phyloP scores from a whole-genome alignment of 2,113 vertebrate genomes.

The Ailuropoda melanoleuca region DNA sequence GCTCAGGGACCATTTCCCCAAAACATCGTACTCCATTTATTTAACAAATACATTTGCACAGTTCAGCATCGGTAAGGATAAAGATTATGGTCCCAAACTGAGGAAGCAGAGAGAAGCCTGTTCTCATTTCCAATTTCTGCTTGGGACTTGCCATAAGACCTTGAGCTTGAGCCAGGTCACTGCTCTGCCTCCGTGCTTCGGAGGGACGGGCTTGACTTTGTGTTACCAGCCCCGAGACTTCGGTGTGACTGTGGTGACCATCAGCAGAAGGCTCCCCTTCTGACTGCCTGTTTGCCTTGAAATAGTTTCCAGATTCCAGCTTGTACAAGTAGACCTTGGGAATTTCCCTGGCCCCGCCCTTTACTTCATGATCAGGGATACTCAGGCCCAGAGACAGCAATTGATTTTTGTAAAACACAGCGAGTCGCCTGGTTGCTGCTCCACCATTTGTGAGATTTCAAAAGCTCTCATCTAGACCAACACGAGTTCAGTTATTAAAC shows the following conservation, averaged over 20 bases:
- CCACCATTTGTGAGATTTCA: background rate
- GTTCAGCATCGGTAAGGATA: background rate
- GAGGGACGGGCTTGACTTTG: background rate
- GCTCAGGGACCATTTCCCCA: background rate
- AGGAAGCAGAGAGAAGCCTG: background rate
- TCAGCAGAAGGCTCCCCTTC: background rate
- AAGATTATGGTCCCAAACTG: background rate
- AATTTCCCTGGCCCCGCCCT: too few relatives aligned
- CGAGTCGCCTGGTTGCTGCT: background rate
- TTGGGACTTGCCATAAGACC: background rate
- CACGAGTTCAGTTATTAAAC: background rate
- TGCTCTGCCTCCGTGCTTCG: background rate
- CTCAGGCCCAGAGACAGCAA: background rate
- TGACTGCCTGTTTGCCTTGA: background rate
- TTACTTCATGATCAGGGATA: background rate
- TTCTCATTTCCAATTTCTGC: background rate
- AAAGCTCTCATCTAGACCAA: background rate
- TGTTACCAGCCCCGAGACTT: background rate
- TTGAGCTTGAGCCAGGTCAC: background rate
- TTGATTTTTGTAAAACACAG: background rate
- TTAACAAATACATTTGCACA: background rate
- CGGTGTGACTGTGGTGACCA: background rate
- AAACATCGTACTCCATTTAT: background rate
- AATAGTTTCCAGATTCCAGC: background rate
- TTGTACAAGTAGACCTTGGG: background rate